These are phyloP conservation scores for Eustalomyia histrio DNA, from an alignment of 2,888 invertebrate genomes.

Conservation along the genomic window DNA sequence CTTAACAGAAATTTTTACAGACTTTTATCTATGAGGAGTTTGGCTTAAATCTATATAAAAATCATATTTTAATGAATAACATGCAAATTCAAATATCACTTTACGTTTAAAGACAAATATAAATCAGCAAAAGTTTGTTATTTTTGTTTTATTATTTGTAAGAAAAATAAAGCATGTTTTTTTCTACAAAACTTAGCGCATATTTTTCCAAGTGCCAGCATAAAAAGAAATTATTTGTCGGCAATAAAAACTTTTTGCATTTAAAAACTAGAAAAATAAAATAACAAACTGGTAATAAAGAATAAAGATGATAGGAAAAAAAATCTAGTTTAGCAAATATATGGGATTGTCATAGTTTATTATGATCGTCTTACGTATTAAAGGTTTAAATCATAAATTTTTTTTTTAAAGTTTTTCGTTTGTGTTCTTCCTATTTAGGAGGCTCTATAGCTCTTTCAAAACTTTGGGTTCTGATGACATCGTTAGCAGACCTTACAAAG, in stretches of 20 bases:
- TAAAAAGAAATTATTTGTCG: constrained; percentile 55
- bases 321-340: no score
- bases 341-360: not conserved
- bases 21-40: no score
- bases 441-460: no score
- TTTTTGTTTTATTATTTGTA: constrained; percentile 26
- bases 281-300: constrained; percentile 22
- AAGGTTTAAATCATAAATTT: no score
- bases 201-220: constrained; percentile 63
- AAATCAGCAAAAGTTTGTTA: constrained; percentile 28
- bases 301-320: no score
- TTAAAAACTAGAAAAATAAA: constrained; percentile 23
- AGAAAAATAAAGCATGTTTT: constrained; percentile 7
- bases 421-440: no score
- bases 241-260: constrained; percentile 53
- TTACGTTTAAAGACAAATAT: constrained; percentile 14
- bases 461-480: no score
- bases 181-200: constrained; percentile 55
- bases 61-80: not conserved
- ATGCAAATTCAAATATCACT: not conserved
- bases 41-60: no score
- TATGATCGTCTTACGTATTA: no score
- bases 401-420: no score
- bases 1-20: no score
- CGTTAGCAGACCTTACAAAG: no score